Percentiles rank a stretch among this genome's conserved stretches.
These are phyloP conservation scores for Poeciliopsis gracilis DNA, from an alignment of 2,797 vertebrate genomes.

Conservation along the genomic window DNA sequence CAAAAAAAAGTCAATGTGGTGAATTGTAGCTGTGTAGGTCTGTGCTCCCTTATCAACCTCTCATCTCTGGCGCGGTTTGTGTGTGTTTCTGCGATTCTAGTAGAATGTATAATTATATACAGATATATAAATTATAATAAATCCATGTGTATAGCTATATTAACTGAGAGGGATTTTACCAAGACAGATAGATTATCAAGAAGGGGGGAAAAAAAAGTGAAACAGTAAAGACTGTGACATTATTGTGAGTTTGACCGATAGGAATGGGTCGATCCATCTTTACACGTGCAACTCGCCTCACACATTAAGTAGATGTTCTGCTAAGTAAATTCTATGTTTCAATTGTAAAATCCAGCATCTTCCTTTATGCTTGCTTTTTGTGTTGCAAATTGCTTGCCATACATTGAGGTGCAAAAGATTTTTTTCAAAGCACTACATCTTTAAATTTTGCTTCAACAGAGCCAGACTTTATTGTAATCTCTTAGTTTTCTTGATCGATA, in stretches of 20 bases:
- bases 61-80: constrained; percentile 74
- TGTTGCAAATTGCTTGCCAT: constrained; percentile 36
- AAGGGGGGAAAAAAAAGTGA: constrained; percentile 44
- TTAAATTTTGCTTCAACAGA: background rate
- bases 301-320: constrained; percentile 44
- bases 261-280: constrained; percentile 31
- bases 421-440: background rate
- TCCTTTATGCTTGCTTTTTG: constrained; percentile 58
- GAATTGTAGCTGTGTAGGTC: constrained; percentile 79
- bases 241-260: constrained; percentile 26
- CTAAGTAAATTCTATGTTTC: constrained; percentile 51
- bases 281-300: constrained; percentile 44
- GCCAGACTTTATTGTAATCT: background rate
- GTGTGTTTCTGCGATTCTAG: constrained; percentile 76
- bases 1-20: constrained; percentile 78
- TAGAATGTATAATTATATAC: constrained; percentile 72
- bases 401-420: background rate
- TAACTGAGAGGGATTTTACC: constrained; percentile 71
- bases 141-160: constrained; percentile 71
- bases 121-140: constrained; percentile 28
- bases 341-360: constrained; percentile 64
- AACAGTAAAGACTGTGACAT: constrained; percentile 27
- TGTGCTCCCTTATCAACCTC: constrained; percentile 70
- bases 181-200: constrained; percentile 73
- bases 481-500: background rate